phyloP scores from a whole-genome alignment of 2,797 vertebrate species.

The Esox lucius region DNA sequence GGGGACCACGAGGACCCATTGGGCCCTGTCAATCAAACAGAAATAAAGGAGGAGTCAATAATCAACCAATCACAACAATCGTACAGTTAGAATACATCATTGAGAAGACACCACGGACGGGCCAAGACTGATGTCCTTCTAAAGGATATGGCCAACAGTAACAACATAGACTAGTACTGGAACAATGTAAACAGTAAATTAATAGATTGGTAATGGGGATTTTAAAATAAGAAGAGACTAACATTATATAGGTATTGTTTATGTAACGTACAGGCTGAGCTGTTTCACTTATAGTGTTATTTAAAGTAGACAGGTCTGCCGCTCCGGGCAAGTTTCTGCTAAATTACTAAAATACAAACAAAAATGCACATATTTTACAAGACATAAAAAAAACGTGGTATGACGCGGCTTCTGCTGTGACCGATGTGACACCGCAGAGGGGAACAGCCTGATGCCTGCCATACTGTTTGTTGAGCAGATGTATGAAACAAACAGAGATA shows the following conservation, averaged over 20 bases:
- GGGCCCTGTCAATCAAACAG: slow-evolving; percentile 79
- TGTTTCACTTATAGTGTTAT: not conserved
- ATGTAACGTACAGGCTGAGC: not conserved
- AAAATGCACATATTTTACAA: no score
- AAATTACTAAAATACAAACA: no score
- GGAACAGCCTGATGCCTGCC: no score
- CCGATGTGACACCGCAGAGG: no score
- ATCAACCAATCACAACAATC: slow-evolving; percentile 9
- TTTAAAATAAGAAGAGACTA: not conserved
- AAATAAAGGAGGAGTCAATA: slow-evolving; percentile 38
- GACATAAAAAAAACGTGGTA: no score
- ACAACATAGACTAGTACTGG: not conserved
- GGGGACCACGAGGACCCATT: slow-evolving; percentile 90
- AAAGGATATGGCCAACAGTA: not conserved
- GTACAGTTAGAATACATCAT: not conserved
- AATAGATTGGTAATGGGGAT: not conserved
- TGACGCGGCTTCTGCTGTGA: no score
- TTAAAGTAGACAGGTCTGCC: not conserved
- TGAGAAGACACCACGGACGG: not conserved
- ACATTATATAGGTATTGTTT: not conserved
- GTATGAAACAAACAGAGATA: no score
- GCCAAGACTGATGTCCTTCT: not conserved
- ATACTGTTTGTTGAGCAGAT: no score
- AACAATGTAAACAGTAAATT: not conserved
- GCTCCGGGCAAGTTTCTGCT: no score